A percentile compares a stretch with the other conserved stretches of the same genome.
Evolutionary conservation across 2,797 vertebrate species (phyloP).

Genomic region (Gallinago nigripennis): DNA sequence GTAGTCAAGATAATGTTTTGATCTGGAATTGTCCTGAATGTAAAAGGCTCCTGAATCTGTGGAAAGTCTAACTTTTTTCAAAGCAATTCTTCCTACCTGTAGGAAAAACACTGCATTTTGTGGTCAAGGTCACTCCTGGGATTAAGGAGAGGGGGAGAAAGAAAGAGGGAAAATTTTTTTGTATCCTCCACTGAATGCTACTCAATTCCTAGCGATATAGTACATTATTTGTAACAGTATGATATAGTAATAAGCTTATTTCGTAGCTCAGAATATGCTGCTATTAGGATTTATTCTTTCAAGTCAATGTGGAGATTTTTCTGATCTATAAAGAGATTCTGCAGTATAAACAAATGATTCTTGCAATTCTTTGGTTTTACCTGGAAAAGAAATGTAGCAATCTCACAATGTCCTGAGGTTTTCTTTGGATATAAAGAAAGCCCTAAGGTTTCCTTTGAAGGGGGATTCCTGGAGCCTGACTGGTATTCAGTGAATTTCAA

Average conservation of each 20-base stretch:
- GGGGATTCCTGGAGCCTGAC: not conserved
- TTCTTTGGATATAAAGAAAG: not conserved
- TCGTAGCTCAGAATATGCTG: not conserved
- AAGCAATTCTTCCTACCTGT: not conserved
- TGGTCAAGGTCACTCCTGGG: not conserved
- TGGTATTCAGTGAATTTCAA: not conserved
- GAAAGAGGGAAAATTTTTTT: not conserved
- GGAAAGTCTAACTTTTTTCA: not conserved
- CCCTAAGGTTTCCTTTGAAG: conserved; percentile 12
- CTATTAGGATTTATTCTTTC: not conserved
- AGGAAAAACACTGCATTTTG: not conserved
- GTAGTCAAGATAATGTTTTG: not conserved
- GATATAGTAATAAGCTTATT: not conserved
- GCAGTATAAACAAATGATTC: not conserved
- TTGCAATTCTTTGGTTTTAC: not conserved
- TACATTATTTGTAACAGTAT: not conserved
- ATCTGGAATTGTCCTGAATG: not conserved
- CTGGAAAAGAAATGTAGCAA: not conserved
- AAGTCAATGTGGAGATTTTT: not conserved
- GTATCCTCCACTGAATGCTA: not conserved
- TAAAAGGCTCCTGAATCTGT: not conserved
- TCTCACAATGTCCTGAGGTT: not conserved
- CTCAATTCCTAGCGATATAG: not conserved
- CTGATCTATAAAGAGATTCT: not conserved
- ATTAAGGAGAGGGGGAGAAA: not conserved